These are phyloP conservation scores for Parthenolecanium corni DNA, from an alignment of 2,888 invertebrate species.

Conservation along the genomic window DNA sequence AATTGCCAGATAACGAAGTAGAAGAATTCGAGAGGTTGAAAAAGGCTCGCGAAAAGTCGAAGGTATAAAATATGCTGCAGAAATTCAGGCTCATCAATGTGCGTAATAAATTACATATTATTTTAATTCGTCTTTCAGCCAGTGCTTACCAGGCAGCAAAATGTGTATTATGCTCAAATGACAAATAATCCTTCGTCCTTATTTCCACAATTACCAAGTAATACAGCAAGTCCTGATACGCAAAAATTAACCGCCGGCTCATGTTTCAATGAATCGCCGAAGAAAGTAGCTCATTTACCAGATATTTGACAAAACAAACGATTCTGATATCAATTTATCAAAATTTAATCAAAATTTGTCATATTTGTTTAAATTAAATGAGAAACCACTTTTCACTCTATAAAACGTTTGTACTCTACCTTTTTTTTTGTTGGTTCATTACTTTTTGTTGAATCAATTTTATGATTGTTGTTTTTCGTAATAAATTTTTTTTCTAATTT, in stretches of 20 bases:
- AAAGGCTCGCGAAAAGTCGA: slow-evolving; percentile 49
- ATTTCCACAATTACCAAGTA: slow-evolving; percentile 34
- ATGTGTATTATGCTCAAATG: slow-evolving; percentile 30
- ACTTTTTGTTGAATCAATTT: too few relatives aligned
- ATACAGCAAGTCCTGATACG: slow-evolving; percentile 34
- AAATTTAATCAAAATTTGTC: background rate
- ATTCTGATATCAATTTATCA: background rate
- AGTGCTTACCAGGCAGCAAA: slow-evolving; percentile 17
- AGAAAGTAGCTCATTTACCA: slow-evolving; percentile 53
- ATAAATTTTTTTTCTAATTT: too few relatives aligned
- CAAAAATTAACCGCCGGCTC: background rate
- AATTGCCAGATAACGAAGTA: slow-evolving; percentile 51
- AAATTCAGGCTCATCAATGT: background rate
- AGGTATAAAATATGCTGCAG: slow-evolving; percentile 37
- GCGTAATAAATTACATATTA: background rate
- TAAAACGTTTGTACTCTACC: too few relatives aligned
- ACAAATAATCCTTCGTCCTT: slow-evolving; percentile 30
- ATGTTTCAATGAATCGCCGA: background rate
- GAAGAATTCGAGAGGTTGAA: slow-evolving; percentile 50
- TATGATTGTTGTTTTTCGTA: too few relatives aligned
- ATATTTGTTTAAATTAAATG: too few relatives aligned
- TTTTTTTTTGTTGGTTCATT: too few relatives aligned
- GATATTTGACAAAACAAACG: slow-evolving; percentile 52
- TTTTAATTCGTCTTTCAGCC: background rate
- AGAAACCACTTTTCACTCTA: too few relatives aligned